Conservation (phyloP, 2,797 vertebrate species). For the Nyctibius grandis region DNA sequence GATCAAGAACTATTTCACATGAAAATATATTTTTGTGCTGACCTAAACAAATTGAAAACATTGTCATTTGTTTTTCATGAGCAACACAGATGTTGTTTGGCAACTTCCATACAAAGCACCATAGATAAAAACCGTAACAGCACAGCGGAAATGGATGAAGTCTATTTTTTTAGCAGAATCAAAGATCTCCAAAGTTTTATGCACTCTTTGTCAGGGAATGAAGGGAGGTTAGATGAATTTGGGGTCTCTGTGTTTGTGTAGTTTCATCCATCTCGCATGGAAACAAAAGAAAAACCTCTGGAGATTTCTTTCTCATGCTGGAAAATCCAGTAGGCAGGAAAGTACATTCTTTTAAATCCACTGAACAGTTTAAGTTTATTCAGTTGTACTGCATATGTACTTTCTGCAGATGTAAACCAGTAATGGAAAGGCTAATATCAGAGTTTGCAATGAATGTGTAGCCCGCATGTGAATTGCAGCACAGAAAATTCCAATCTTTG, state of each 20-base stretch:
- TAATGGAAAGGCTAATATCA: neutral
- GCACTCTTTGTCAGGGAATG: neutral
- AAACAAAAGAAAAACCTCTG: neutral
- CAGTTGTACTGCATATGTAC: neutral
- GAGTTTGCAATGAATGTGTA: neutral
- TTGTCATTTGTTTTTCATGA: slow-evolving; percentile 49
- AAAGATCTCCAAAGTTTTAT: neutral
- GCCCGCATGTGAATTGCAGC: neutral
- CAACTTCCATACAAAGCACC: slow-evolving; percentile 16
- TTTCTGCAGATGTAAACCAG: neutral
- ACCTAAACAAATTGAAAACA: slow-evolving; percentile 41
- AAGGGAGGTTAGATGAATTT: neutral
- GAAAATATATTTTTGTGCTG: slow-evolving; percentile 34
- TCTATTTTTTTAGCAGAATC: slow-evolving; percentile 20
- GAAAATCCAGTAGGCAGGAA: neutral
- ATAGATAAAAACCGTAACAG: slow-evolving; percentile 53
- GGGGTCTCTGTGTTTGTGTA: neutral
- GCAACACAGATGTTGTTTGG: slow-evolving; percentile 58
- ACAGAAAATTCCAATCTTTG: neutral
- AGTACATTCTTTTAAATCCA: neutral
- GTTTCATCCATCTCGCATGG: neutral
- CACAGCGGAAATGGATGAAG: neutral
- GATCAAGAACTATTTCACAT: neutral
- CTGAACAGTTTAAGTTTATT: neutral
- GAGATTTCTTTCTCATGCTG: neutral